Percentiles rank a stretch among this genome's conserved stretches.
Evolutionary conservation across 1,140 invertebrate species (phyloP).

Genomic region (Agrilus planipennis): DNA sequence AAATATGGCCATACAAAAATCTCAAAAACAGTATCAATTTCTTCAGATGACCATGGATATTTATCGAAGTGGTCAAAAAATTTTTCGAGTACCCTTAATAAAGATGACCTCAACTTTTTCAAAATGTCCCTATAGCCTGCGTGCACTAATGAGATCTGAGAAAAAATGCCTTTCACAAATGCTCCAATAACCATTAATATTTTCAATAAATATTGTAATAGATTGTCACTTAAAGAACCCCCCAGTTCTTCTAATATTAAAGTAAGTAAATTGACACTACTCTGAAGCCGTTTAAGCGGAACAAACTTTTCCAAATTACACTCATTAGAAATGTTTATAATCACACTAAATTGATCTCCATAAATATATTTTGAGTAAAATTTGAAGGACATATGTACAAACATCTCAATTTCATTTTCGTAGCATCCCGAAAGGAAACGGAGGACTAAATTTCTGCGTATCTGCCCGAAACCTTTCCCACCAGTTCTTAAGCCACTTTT

Average conservation of each 20-base stretch:
- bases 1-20: slow-evolving; percentile 73
- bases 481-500: slow-evolving; percentile 57
- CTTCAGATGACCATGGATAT: slow-evolving; percentile 55
- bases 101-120: slow-evolving; percentile 50
- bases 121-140: slow-evolving; percentile 50
- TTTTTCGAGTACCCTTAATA: slow-evolving; percentile 47
- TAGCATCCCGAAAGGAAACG: slow-evolving; percentile 73
- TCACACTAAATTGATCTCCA: slow-evolving; percentile 36
- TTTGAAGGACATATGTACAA: slow-evolving; percentile 74
- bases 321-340: slow-evolving; percentile 32
- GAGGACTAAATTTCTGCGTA: slow-evolving; percentile 62
- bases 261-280: slow-evolving; percentile 63
- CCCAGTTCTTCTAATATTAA: slow-evolving; percentile 79
- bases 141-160: slow-evolving; percentile 41
- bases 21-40: slow-evolving; percentile 65
- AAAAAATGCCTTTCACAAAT: slow-evolving; percentile 47
- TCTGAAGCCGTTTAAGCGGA: slow-evolving; percentile 60
- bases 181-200: slow-evolving; percentile 58
- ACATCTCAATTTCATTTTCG: slow-evolving; percentile 63
- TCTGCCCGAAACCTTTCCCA: slow-evolving; percentile 56
- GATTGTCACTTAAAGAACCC: slow-evolving; percentile 50
- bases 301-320: slow-evolving; percentile 48
- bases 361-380: slow-evolving; percentile 54
- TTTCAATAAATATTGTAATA: slow-evolving; percentile 59
- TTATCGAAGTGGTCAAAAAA: slow-evolving; percentile 72